Base-by-base conservation (phyloP, 2,888 invertebrate genomes). In the Proisotoma minuta region DNA sequence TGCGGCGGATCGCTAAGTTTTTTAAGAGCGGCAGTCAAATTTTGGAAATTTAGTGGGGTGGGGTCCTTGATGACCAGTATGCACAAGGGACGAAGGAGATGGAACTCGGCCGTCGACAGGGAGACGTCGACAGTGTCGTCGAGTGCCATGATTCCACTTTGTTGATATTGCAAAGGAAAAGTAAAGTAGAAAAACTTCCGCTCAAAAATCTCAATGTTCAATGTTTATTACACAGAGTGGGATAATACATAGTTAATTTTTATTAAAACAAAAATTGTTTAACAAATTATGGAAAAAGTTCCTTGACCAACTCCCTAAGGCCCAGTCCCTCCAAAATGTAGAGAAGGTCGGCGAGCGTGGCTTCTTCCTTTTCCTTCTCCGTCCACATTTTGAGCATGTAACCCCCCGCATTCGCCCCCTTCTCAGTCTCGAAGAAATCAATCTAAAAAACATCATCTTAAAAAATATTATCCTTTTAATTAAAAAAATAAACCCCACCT, bases 311-410 rank as follows among this genome's bases (percentile, higher is more conserved):
- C 0, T 60, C 29, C 39, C 79, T 77, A 79, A 89, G 83, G 63
- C 87, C 84, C 57, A 91, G 76, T 0, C 90, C 90, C 76, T 90
- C 90, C 72, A 91, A 80, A 62, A 85, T 87, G 73, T 90, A 90
- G 0, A 86, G 82, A 56, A 91, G 82, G 76, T 88, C 89, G 72
- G 91, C 91, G 0, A 89, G 82, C 0, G 87, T 89, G 0, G 91
- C 90, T 74, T 92, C 91, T 61, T 88, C 89, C 67, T 89, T 89
- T 39, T 76, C 75, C 65, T 89, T 89, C 66, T 89, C 88, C 62
- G 88, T 87, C 94, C 94, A 95, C 49, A 91, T 80, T 62, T 85
- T 84, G 3, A 96, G 79, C 87, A 95, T 87, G 72, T 84, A 75
- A 4, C 69, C 83, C 3, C 84, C 83, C 1, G 78, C 79, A 15